These are phyloP conservation scores for Hydra vulgaris DNA, from an alignment of 30 jellyfish, hydroid and myxozoan genomes.

Conservation along the genomic window DNA sequence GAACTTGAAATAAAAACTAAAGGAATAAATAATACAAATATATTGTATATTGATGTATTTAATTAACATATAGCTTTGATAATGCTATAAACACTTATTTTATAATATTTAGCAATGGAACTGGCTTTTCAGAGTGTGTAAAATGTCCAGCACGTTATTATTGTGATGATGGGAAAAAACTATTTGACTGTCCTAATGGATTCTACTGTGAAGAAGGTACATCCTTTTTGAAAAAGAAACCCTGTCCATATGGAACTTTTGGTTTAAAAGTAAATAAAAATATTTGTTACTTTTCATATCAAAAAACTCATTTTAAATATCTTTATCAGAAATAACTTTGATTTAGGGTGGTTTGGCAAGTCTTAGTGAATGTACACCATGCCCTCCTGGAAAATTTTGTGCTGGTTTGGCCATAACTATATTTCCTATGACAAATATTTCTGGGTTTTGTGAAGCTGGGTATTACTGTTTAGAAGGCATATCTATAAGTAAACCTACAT, in stretches of 20 bases:
- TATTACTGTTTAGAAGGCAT: constrained; percentile 73
- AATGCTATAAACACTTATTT: too few relatives aligned
- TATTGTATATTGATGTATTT: too few relatives aligned
- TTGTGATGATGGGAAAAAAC: constrained; percentile 69
- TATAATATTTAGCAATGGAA: constrained; percentile 70
- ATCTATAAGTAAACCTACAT: constrained; percentile 47
- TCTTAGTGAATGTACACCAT: constrained; percentile 53
- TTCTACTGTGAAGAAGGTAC: constrained; percentile 72
- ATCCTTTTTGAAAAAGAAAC: constrained; percentile 46
- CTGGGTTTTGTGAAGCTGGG: constrained; percentile 89
- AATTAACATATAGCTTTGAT: too few relatives aligned
- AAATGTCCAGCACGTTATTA: constrained; percentile 74
- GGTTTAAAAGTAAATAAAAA: constrained; percentile 49
- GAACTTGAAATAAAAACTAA: too few relatives aligned
- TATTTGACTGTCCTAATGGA: constrained; percentile 68
- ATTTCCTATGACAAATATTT: constrained; percentile 52
- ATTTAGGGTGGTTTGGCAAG: constrained; percentile 73
- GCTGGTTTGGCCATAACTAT: constrained; percentile 57
- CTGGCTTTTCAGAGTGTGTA: constrained; percentile 62
- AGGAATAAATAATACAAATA: too few relatives aligned
- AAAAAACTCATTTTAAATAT: neutral
- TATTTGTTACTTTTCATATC: neutral
- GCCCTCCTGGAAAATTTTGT: constrained; percentile 76
- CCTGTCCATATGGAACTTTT: constrained; percentile 95
- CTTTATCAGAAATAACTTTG: neutral